A percentile compares a stretch with the other conserved stretches of the same genome.
Evolutionary conservation across 2,888 invertebrate genomes (phyloP).

Genomic region (Aphrophora alni): DNA sequence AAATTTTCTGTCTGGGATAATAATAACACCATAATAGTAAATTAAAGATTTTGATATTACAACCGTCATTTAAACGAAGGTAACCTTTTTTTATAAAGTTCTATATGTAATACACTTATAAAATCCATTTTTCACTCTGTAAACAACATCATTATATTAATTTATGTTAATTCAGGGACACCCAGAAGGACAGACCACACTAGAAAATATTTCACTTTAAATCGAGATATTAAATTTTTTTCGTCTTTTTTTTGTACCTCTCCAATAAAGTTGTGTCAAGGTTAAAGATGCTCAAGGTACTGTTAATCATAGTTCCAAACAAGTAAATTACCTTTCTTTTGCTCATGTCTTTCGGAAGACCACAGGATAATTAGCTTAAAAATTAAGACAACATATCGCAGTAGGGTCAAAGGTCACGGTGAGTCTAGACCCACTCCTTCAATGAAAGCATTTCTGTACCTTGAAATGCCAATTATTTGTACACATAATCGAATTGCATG

Average conservation of each 20-base stretch:
- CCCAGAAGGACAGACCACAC: neutral
- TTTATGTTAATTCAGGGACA: neutral
- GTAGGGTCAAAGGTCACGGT: neutral
- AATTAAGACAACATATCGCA: neutral
- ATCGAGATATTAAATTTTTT: neutral
- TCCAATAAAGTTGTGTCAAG: neutral
- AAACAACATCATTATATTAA: too few relatives aligned
- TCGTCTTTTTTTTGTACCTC: neutral
- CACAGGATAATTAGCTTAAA: neutral
- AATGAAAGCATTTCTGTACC: neutral
- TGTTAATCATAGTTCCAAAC: neutral
- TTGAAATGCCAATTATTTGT: neutral
- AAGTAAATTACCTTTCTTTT: neutral
- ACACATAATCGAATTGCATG: neutral
- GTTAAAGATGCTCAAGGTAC: neutral
- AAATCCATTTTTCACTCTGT: too few relatives aligned
- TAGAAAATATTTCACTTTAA: neutral
- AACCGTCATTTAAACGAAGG: too few relatives aligned
- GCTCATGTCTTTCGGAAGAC: too few relatives aligned
- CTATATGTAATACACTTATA: too few relatives aligned
- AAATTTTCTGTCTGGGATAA: too few relatives aligned
- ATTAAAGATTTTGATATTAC: too few relatives aligned
- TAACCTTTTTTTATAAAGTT: too few relatives aligned
- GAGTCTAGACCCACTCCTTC: neutral
- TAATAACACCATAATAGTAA: too few relatives aligned